Evolutionary conservation across 2,888 invertebrate species (phyloP).

Genomic region (Tipula confusa): DNA sequence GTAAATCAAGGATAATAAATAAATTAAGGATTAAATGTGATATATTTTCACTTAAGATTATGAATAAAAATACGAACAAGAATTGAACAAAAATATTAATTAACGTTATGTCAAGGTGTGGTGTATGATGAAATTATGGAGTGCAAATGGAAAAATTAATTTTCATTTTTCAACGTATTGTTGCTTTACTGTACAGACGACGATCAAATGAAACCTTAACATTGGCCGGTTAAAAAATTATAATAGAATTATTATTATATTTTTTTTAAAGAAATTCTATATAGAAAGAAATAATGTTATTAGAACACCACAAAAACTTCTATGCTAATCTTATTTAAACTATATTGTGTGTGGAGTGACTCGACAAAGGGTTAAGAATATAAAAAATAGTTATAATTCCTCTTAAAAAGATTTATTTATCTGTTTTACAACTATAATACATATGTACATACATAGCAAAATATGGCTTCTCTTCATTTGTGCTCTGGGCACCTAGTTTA

Average conservation of each 20-base stretch:
- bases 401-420: conserved; percentile 1
- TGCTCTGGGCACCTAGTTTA: background rate
- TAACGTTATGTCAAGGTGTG: background rate
- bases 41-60: conserved; percentile 25
- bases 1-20: conserved; percentile 25
- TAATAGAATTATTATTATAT: background rate
- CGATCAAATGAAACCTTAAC: background rate
- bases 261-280: conserved; percentile 15
- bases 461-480: background rate
- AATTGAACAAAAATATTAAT: background rate
- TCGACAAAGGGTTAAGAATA: background rate
- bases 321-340: conserved; percentile 9
- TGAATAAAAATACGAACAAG: background rate
- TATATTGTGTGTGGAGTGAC: background rate
- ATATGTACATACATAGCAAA: background rate
- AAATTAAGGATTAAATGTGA: conserved; percentile 16
- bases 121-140: background rate
- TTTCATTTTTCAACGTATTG: too few species aligned
- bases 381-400: background rate
- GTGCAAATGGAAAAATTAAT: background rate
- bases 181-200: too few species aligned
- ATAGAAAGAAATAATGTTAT: background rate
- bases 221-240: background rate
- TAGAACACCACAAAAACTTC: background rate
- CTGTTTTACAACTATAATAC: background rate